Percentiles rank a stretch among this genome's conserved stretches.
Conservation (phyloP, 2,797 vertebrate species). For the Pseudopleuronectes americanus region DNA sequence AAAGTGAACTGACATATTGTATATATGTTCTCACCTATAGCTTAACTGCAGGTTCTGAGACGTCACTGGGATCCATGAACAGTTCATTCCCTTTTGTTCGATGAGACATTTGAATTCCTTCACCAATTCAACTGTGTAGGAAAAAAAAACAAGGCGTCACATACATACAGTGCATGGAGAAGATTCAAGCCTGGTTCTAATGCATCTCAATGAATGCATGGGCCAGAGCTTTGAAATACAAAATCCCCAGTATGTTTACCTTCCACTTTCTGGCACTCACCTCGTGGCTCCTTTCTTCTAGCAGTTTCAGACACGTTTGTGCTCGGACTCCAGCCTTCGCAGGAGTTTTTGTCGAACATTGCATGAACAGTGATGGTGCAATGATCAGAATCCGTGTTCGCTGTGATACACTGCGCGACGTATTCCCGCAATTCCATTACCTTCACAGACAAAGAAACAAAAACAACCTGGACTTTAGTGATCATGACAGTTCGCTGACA, state of each 20-base stretch:
- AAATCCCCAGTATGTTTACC: neutral
- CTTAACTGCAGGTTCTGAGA: slow-evolving; percentile 19
- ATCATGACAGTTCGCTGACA: no score
- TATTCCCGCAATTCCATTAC: no score
- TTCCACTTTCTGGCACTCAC: slow-evolving; percentile 16
- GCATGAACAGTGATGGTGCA: neutral
- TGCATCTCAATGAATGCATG: neutral
- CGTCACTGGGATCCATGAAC: slow-evolving; percentile 64
- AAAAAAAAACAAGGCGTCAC: slow-evolving; percentile 16
- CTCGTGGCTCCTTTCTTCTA: rapidly evolving
- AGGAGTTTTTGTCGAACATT: rapidly evolving
- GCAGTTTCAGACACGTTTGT: rapidly evolving
- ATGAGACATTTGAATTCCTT: slow-evolving; percentile 58
- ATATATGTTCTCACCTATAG: slow-evolving; percentile 59
- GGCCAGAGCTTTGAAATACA: neutral
- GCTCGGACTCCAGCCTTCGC: rapidly evolving
- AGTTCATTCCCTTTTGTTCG: slow-evolving; percentile 1
- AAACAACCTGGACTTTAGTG: neutral
- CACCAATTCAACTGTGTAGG: slow-evolving; percentile 55
- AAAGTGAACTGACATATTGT: no score
- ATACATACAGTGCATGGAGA: neutral
- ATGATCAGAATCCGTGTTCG: rapidly evolving
- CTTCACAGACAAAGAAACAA: rapidly evolving
- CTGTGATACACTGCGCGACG: neutral
- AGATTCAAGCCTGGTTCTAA: neutral